Evolutionary conservation across 2,113 vertebrate genomes (phyloP), one percentile per base, ranked within the genome.

Genomic region (Poeciliopsis turrubarensis): DNA sequence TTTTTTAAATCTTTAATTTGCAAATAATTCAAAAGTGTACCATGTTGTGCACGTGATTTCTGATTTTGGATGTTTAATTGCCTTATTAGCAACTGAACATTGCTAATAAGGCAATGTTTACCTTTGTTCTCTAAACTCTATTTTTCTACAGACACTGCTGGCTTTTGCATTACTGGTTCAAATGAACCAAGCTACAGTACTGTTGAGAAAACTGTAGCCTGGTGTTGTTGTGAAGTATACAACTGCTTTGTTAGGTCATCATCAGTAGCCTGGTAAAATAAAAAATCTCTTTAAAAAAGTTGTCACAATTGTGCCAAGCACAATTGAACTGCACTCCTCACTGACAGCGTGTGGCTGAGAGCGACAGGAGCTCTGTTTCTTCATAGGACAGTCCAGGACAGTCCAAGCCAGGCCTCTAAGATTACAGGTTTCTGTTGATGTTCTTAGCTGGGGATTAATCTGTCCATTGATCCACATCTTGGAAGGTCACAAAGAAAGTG

Each of bases 401-500:
- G 75, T 61, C 51, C 19, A 39, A 84, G 57, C 83, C 69, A 37
- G 68, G 26, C 29, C 41, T 88, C 57, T 80, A 60, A 86, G 77
- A 73, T 84, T 81, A 77, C 77, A 63, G 25, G 70, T 81, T 70
- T n/a, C 31, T 65, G n/a, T 30, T 66, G 14, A 17, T 68, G 63
- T 73, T 76, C 47, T 65, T 15, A 15, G 65, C 7, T 41, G 68
- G 68, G 3, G 10, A 70, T 69, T 27, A 14, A 47, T 37, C 25
- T 13, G 27, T 41, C 74, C 26, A 44, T 25, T 25, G 51, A 57
- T 57, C 25, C 51, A 57, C 51, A 8, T 69, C 70, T 61, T 60
- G 72, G 79, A 76, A 79, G 78, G 68, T 77, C 80, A 70, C 60
- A 57, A 63, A 19, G 74, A 84, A 79, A 68, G 5, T 62, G 75